Evolutionary conservation across 2,888 invertebrate species (phyloP).

Genomic region (Resseliella maxima): DNA sequence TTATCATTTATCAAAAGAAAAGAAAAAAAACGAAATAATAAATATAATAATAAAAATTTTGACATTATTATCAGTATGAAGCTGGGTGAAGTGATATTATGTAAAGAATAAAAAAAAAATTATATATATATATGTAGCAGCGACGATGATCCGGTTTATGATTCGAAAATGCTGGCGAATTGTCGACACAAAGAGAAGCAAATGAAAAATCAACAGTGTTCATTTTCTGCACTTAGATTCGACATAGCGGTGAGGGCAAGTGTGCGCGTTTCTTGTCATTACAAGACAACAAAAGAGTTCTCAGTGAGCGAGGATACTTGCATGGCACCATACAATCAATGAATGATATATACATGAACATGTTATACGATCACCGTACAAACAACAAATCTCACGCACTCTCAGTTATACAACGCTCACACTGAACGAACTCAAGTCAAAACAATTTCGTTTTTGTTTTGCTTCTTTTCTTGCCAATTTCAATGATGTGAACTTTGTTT

Average conservation of each 20-base stretch:
- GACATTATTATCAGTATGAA: slow-evolving; percentile 53
- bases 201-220: slow-evolving; percentile 41
- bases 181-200: not conserved
- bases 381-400: not conserved
- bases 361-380: slow-evolving; percentile 48
- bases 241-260: not conserved
- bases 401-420: not conserved
- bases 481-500: slow-evolving; percentile 29
- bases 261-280: slow-evolving; percentile 3
- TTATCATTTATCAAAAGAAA: slow-evolving; percentile 51
- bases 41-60: slow-evolving; percentile 51
- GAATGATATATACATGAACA: slow-evolving; percentile 49
- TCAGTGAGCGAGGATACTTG: not conserved
- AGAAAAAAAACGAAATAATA: slow-evolving; percentile 13
- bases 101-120: no score
- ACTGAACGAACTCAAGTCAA: not conserved
- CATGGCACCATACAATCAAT: slow-evolving; percentile 53
- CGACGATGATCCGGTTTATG: not conserved
- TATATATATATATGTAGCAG: not conserved
- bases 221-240: not conserved
- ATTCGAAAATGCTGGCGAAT: slow-evolving; percentile 39
- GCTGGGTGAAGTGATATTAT: slow-evolving; percentile 47
- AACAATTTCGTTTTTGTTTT: slow-evolving; percentile 11
- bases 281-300: slow-evolving; percentile 7
- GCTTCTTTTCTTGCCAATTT: not conserved